Evolutionary conservation across 2,797 vertebrate genomes (phyloP).

Genomic region (Mus caroli): DNA sequence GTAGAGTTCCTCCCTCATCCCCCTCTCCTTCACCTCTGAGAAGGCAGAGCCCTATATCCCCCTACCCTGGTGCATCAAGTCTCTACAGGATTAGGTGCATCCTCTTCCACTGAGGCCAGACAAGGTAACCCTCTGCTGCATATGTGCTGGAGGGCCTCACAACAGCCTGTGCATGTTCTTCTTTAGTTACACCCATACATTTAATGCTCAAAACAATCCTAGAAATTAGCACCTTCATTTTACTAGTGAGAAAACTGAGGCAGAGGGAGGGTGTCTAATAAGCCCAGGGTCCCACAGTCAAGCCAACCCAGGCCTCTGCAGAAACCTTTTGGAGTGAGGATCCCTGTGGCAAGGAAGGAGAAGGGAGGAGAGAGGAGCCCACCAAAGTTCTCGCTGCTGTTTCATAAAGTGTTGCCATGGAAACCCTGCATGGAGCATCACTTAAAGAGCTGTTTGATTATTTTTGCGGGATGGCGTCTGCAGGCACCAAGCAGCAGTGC

Average conservation of each 20-base stretch:
- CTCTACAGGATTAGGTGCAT: not conserved
- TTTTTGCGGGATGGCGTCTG: slow-evolving; percentile 61
- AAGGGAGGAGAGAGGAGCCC: not conserved
- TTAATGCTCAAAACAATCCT: not conserved
- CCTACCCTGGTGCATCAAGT: not conserved
- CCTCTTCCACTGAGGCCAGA: not conserved
- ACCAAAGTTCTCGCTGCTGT: slow-evolving; percentile 61
- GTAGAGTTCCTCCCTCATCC: not conserved
- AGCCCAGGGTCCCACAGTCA: not conserved
- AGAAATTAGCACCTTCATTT: not conserved
- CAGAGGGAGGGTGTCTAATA: not conserved
- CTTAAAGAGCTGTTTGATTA: slow-evolving; percentile 80
- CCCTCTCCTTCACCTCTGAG: not conserved
- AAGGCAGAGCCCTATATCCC: not conserved
- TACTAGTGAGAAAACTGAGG: not conserved
- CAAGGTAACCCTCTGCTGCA: not conserved
- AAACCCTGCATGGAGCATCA: slow-evolving; percentile 80
- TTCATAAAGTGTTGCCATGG: slow-evolving; percentile 84
- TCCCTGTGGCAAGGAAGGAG: not conserved
- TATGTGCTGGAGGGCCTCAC: not conserved
- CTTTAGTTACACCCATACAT: not conserved
- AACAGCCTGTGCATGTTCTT: not conserved
- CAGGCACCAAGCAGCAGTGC: slow-evolving; percentile 40
- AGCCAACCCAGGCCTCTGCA: not conserved
- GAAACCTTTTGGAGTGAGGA: not conserved